Base-by-base conservation (phyloP, 2,113 vertebrate species). In the Acanthisitta chloris region DNA sequence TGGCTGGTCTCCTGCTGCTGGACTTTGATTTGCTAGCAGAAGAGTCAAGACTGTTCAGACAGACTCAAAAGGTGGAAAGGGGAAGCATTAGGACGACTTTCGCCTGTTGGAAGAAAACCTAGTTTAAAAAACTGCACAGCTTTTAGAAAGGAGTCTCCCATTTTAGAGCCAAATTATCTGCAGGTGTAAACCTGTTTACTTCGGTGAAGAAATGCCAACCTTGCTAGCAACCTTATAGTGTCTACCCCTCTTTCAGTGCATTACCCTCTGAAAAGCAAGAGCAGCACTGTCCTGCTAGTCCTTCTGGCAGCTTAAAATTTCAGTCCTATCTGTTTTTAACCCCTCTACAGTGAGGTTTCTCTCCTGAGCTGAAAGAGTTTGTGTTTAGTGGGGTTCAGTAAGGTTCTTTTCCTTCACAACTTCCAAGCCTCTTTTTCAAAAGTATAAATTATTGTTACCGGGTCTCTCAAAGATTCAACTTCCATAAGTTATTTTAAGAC, bases 231-330 rank as follows among this genome's bases (percentile, higher is more conserved):
- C 42, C 49, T 93, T 77, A n/a, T 42, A 26, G 45, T 29, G 49
- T 81, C 96, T 95, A 65, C 54, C 14, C 34, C 77, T 38, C 33
- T 88, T 95, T 92, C 40, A 78, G 80, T 92, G 31, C 40, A 70
- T 91, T 66, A 36, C 10, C 12, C 15, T 28, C 19, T 52, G 12
- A 65, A 92, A 88, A 55, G n/a, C n/a, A 71, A 28, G 69, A 48
- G 19, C 49, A 89, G 33, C 8, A 29, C 38, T 67, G 51, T 65
- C 26, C 42, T 64, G 25, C 33, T 80, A 29, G 25, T 74, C 72
- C 31, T 31, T 77, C 34, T 46, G 64, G 64, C 33, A 34, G 57
- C 38, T 51, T 17, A 43, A 23, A 46, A 40, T 77, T 92, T 34
- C 38, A 55, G 34, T 83, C 43, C 57, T 81, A 34, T 81, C 48